Evolutionary conservation across 2,797 vertebrate species (phyloP).

Genomic region (Anguilla obscura): DNA sequence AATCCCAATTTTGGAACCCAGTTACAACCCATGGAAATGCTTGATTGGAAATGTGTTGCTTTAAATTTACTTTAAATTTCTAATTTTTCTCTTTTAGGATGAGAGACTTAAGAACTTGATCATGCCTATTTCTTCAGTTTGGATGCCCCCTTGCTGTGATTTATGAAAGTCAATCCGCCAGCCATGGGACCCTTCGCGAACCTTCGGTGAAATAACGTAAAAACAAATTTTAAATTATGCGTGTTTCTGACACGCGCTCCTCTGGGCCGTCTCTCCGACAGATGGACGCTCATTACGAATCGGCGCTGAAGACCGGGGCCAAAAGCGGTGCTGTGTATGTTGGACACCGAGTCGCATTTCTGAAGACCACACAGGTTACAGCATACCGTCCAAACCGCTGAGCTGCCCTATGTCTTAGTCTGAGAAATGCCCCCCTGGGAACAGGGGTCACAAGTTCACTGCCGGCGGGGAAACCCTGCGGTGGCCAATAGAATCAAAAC

Average conservation of each 20-base stretch:
- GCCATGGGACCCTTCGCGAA: conserved; percentile 50
- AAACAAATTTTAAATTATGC: conserved; percentile 53
- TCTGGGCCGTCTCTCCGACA: conserved; percentile 73
- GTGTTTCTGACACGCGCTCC: conserved; percentile 61
- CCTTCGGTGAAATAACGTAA: conserved; percentile 46
- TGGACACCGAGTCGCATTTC: conserved; percentile 76
- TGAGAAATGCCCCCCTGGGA: conserved; percentile 84
- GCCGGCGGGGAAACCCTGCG: conserved; percentile 82
- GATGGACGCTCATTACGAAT: conserved; percentile 76
- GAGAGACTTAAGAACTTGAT: conserved; percentile 61
- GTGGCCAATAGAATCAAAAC: conserved; percentile 77
- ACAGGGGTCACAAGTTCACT: conserved; percentile 91
- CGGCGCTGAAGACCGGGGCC: conserved; percentile 68
- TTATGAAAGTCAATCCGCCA: conserved; percentile 48
- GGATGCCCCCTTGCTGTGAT: conserved; percentile 58
- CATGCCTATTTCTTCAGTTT: conserved; percentile 54
- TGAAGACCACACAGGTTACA: conserved; percentile 95
- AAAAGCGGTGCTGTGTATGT: conserved; percentile 74
- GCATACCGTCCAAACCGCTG: conserved; percentile 87
- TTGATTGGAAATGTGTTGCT: not conserved
- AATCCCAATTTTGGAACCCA: not conserved
- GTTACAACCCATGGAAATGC: not conserved
- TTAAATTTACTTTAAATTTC: not conserved
- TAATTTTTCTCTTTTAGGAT: conserved; percentile 64
- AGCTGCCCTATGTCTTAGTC: conserved; percentile 90